Evolutionary conservation across 2,888 invertebrate genomes (phyloP).

Genomic region (Bombylius discolor): DNA sequence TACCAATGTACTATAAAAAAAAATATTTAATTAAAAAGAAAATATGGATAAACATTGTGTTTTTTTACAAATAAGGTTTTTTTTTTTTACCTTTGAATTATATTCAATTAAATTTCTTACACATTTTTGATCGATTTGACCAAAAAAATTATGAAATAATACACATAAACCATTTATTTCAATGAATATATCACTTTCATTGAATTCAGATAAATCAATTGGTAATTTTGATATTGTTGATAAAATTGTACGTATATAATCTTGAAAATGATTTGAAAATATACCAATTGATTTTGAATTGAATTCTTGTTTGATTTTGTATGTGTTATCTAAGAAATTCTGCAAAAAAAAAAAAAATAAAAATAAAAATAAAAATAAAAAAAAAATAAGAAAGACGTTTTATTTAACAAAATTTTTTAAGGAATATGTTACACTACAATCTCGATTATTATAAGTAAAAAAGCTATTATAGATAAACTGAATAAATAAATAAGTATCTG

Average conservation of each 20-base stretch:
- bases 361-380: not conserved
- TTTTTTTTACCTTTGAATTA: constrained; percentile 51
- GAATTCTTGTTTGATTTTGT: constrained; percentile 21
- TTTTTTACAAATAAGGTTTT: not conserved
- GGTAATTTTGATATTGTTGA: constrained; percentile 38
- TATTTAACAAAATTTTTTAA: no score
- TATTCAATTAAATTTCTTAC: constrained; percentile 60
- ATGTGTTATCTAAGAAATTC: constrained; percentile 7
- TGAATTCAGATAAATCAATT: constrained; percentile 48
- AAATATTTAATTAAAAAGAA: not conserved
- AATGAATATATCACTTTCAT: constrained; percentile 46
- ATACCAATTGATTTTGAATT: constrained; percentile 19
- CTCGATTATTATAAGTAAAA: no score
- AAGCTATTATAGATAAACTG: no score
- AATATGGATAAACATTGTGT: not conserved
- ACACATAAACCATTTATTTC: constrained; percentile 56
- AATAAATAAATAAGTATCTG: no score
- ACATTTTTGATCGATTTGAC: constrained; percentile 61
- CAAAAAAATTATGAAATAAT: constrained; percentile 57
- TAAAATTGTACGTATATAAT: constrained; percentile 21
- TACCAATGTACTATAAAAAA: constrained; percentile 50
- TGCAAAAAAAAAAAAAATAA: not conserved
- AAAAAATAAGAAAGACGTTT: not conserved
- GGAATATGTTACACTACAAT: no score
- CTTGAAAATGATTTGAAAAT: constrained; percentile 30